Evolutionary conservation across 1,140 invertebrate genomes (phyloP).

Genomic region (Dysdera silvatica): DNA sequence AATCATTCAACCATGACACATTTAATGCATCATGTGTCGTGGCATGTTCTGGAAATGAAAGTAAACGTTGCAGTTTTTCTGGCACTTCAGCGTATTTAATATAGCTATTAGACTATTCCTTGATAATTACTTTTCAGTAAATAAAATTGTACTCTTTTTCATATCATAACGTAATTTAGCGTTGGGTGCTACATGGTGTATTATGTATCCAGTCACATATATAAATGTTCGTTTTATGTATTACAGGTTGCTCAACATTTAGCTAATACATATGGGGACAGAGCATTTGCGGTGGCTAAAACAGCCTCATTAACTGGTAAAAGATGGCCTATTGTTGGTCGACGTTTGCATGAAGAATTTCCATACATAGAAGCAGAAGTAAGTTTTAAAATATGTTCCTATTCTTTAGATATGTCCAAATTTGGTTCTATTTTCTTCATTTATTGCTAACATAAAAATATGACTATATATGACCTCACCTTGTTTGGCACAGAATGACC

Average conservation of each 20-base stretch:
- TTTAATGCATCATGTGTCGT: too few relatives aligned
- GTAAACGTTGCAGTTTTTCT: too few relatives aligned
- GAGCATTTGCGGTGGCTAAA: constrained; percentile 94
- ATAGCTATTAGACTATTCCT: too few relatives aligned
- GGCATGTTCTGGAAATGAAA: too few relatives aligned
- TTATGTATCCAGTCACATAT: too few relatives aligned
- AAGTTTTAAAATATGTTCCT: constrained; percentile 1
- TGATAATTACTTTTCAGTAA: too few relatives aligned
- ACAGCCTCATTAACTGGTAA: constrained; percentile 91
- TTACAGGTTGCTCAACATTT: constrained; percentile 88
- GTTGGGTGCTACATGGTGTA: too few relatives aligned
- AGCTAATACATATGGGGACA: constrained; percentile 92
- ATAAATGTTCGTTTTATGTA: neutral
- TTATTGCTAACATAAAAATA: neutral
- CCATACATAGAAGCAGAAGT: constrained; percentile 99
- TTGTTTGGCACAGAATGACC: neutral
- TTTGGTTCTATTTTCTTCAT: neutral
- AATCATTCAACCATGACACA: too few relatives aligned
- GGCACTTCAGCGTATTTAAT: too few relatives aligned
- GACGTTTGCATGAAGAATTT: constrained; percentile 92
- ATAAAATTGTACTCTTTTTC: too few relatives aligned
- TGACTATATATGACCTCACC: neutral
- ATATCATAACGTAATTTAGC: too few relatives aligned
- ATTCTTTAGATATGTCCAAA: neutral
- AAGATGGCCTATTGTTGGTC: constrained; percentile 89